Base-by-base conservation (phyloP, 2,113 vertebrate species). In the Phalacrocorax pelagicus region DNA sequence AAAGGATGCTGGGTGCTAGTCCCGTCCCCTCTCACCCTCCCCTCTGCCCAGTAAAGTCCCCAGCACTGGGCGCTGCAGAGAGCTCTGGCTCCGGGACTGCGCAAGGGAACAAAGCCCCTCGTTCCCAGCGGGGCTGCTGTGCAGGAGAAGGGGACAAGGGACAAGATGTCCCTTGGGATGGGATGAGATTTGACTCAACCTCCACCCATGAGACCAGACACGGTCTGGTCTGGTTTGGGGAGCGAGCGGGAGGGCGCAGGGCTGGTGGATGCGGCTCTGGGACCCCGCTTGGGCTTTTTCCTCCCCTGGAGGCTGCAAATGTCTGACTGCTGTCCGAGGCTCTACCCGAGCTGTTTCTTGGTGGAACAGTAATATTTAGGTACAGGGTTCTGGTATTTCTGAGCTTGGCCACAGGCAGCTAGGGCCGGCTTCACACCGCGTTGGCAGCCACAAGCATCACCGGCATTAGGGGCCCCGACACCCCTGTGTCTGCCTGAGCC, bases 371-470 rank as follows among this genome's bases (percentile, higher is more conserved):
- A 58, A 67, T 27, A 21, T 67, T 82, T 18, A 58, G 36, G 27
- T 6, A 6, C 40, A 1, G 23, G 26, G n/a, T 52, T 73, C 52
- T 15, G 27, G 42, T 17, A 5, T 27, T 55, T 17, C 30, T 11
- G 5, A 40, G 51, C 61, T 30, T 32, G 62, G 78, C 27, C 23
- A 3, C 24, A 6, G 36, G 59, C n/a, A 36, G 21, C 52, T 9
- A 13, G 46, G 21, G 30, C 12, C 11, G 36, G 27, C 44, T 62
- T 62, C 38, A 1, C n/a, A 7, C 2, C 13, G 0, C 10, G 1
- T 12, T 19, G 49, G 42, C 9, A 10, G 44, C 26, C 42, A 18
- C 5, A 0, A 26, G 9, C 17, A 8, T 40, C 29, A 9, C 54
- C 80, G 22, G 42, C 8, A 1, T 15, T 18, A 8, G 62, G 59